phyloP scores from a whole-genome alignment of 2,797 vertebrate species.

The Saxicola maurus region DNA sequence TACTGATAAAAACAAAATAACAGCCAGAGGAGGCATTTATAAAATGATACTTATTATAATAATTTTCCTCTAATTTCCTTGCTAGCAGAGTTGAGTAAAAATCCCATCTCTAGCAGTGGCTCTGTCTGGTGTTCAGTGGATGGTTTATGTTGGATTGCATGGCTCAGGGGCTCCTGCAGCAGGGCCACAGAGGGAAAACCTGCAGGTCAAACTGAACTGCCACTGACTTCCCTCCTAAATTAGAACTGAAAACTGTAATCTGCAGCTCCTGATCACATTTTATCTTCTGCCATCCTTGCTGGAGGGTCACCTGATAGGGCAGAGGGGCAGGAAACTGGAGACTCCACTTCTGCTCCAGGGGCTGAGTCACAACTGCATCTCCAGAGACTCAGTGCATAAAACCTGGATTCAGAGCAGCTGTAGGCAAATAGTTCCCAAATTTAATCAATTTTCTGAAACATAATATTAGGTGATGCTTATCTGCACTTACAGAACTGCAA shows the following conservation, averaged over 20 bases:
- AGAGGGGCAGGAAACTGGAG: not conserved
- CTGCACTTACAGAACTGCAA: not conserved
- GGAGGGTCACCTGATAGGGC: accelerated
- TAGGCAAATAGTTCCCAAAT: not conserved
- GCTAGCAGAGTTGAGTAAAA: not conserved
- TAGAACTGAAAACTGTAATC: not conserved
- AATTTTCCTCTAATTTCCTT: not conserved
- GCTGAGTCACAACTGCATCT: not conserved
- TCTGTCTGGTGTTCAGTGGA: not conserved
- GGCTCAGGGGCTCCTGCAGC: not conserved
- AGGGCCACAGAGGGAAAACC: not conserved
- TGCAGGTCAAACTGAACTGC: not conserved
- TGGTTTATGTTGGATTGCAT: not conserved
- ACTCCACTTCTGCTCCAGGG: not conserved
- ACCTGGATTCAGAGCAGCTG: not conserved
- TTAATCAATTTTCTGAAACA: not conserved
- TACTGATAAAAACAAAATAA: not conserved
- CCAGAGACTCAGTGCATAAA: not conserved
- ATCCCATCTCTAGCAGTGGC: not conserved
- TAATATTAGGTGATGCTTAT: not conserved
- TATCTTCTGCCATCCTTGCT: not conserved
- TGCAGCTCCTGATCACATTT: not conserved
- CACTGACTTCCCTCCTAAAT: not conserved
- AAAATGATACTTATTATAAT: not conserved
- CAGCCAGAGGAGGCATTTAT: not conserved